Evolutionary conservation across 2,113 vertebrate species (phyloP).

Genomic region (Pomatostomus ruficeps): DNA sequence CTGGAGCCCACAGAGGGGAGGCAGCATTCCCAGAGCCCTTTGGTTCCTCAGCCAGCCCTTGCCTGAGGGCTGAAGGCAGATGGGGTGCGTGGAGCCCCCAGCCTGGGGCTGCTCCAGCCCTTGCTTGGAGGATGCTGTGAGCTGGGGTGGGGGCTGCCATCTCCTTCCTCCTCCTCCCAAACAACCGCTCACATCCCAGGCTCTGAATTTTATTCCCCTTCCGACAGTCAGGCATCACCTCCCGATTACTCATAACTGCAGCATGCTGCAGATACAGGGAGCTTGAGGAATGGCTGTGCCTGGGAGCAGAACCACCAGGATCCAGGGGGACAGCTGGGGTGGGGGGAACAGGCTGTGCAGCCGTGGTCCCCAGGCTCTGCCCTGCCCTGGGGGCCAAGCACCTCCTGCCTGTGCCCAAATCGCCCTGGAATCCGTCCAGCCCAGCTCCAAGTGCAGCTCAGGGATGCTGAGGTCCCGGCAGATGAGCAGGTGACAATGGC

Average conservation of each 20-base stretch:
- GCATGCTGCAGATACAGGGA: neutral
- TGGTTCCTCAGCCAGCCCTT: neutral
- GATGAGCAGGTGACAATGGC: neutral
- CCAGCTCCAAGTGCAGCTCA: rapidly evolving
- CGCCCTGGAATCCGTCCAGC: neutral
- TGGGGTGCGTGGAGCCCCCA: rapidly evolving
- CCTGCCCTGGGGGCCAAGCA: neutral
- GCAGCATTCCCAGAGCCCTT: neutral
- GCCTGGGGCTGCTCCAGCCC: neutral
- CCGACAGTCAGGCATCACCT: neutral
- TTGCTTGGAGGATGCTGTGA: neutral
- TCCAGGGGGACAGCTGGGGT: rapidly evolving
- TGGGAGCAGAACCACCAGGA: neutral
- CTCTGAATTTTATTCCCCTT: neutral
- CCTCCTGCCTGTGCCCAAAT: neutral
- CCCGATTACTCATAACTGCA: constrained; percentile 49
- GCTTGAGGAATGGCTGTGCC: neutral
- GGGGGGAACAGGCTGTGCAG: neutral
- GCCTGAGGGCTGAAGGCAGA: neutral
- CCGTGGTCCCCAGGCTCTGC: rapidly evolving
- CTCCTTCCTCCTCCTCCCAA: neutral
- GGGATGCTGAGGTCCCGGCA: neutral
- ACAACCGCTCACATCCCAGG: neutral
- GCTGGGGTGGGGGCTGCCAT: too few relatives aligned
- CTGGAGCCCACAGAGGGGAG: neutral